phyloP scores from a whole-genome alignment of 2,797 vertebrate species.

The Chiloscyllium punctatum region DNA sequence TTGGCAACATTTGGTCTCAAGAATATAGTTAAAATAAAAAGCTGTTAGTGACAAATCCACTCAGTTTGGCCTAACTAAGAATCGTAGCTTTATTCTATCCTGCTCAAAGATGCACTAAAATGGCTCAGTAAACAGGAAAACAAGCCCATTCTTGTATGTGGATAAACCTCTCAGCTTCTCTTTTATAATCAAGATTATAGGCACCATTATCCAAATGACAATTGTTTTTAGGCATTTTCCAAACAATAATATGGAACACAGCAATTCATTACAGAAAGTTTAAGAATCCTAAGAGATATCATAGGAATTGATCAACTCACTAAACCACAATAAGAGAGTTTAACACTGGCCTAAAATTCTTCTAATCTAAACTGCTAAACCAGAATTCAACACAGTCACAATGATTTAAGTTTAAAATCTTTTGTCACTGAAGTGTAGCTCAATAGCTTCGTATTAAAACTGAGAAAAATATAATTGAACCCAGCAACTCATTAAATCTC shows the following conservation, averaged over 20 bases:
- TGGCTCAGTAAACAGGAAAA: neutral
- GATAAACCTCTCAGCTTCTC: neutral
- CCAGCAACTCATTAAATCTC: neutral
- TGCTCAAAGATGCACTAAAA: neutral
- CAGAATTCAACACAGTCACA: neutral
- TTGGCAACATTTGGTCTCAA: too few relatives aligned
- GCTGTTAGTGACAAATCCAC: neutral
- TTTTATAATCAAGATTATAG: neutral
- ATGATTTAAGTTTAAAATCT: neutral
- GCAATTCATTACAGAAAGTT: neutral
- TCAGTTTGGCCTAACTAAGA: neutral
- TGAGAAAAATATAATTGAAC: neutral
- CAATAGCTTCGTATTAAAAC: neutral
- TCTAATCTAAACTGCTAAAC: neutral
- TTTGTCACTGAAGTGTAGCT: neutral
- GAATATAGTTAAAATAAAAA: neutral
- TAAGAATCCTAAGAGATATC: neutral
- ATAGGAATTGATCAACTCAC: neutral
- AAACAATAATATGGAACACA: neutral
- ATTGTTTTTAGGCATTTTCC: neutral
- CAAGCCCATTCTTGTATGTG: neutral
- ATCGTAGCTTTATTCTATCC: neutral
- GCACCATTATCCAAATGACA: neutral
- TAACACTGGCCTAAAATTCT: neutral
- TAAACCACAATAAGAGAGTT: neutral